Evolutionary conservation across 2,113 vertebrate genomes (phyloP).

Genomic region (Pseudolaguvia tuberculata): DNA sequence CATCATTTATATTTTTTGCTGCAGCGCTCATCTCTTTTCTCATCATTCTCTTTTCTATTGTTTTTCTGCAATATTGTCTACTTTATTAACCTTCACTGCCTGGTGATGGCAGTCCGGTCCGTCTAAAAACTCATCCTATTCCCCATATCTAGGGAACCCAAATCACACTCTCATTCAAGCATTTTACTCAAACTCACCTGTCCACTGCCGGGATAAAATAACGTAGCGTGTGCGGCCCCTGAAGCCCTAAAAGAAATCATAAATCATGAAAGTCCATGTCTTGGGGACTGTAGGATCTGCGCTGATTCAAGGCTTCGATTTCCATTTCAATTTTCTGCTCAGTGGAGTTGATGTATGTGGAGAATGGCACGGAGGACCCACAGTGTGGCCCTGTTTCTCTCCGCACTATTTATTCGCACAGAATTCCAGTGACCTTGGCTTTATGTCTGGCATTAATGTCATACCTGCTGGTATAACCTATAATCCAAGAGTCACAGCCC

Average conservation of each 20-base stretch:
- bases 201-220: constrained; percentile 42
- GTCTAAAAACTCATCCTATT: constrained; percentile 26
- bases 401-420: constrained; percentile 58
- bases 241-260: constrained; percentile 70
- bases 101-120: constrained; percentile 9
- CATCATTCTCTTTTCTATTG: constrained; percentile 26
- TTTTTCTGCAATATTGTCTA: constrained; percentile 31
- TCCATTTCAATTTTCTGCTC: constrained; percentile 78
- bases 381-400: constrained; percentile 50
- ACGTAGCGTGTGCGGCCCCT: constrained; percentile 54
- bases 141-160: constrained; percentile 26
- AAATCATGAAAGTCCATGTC: constrained; percentile 67
- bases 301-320: constrained; percentile 72
- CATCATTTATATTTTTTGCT: constrained; percentile 20
- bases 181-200: constrained; percentile 47
- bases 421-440: constrained; percentile 62
- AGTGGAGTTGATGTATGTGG: constrained; percentile 75
- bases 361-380: constrained; percentile 59
- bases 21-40: constrained; percentile 26
- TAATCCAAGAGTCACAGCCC: constrained; percentile 33
- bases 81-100: constrained; percentile 28
- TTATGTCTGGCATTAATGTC: constrained; percentile 25
- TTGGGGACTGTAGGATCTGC: constrained; percentile 65
- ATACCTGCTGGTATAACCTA: constrained; percentile 40
- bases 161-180: constrained; percentile 35